Conservation (phyloP, 1,140 invertebrate genomes). For the Armadillidium nasatum region DNA sequence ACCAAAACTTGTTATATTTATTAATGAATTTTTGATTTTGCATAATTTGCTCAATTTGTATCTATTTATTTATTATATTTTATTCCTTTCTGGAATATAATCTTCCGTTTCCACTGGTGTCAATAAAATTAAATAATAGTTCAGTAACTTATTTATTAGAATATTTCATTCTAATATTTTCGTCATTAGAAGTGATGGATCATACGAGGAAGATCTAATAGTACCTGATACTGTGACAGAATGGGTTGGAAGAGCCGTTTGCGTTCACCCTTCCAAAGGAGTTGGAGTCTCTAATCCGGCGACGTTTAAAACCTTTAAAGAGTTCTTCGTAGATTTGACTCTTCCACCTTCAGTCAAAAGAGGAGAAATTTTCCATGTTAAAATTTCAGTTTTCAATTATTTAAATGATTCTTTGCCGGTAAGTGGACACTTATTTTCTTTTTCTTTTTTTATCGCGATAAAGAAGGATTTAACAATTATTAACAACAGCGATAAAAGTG, state of each 20-base stretch:
- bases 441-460: too few relatives aligned
- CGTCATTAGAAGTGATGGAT: neutral
- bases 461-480: too few relatives aligned
- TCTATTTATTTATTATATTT: too few relatives aligned
- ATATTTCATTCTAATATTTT: neutral
- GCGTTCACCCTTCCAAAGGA: slow-evolving; percentile 59
- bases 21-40: too few relatives aligned
- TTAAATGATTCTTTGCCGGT: slow-evolving; percentile 60
- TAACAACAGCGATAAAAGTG: too few relatives aligned
- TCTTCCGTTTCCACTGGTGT: too few relatives aligned
- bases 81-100: too few relatives aligned
- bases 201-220: slow-evolving; percentile 47
- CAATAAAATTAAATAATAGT: too few relatives aligned
- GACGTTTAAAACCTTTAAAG: slow-evolving; percentile 61
- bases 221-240: slow-evolving; percentile 68
- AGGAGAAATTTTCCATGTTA: slow-evolving; percentile 62
- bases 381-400: slow-evolving; percentile 69
- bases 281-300: slow-evolving; percentile 59
- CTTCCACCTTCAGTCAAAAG: slow-evolving; percentile 66
- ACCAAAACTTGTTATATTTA: too few relatives aligned
- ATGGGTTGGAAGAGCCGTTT: slow-evolving; percentile 66
- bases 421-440: slow-evolving; percentile 37
- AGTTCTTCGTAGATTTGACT: slow-evolving; percentile 66
- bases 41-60: too few relatives aligned
- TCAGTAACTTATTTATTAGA: too few relatives aligned